Evolutionary conservation across 2,113 vertebrate genomes (phyloP).

Genomic region (Vombatus ursinus): DNA sequence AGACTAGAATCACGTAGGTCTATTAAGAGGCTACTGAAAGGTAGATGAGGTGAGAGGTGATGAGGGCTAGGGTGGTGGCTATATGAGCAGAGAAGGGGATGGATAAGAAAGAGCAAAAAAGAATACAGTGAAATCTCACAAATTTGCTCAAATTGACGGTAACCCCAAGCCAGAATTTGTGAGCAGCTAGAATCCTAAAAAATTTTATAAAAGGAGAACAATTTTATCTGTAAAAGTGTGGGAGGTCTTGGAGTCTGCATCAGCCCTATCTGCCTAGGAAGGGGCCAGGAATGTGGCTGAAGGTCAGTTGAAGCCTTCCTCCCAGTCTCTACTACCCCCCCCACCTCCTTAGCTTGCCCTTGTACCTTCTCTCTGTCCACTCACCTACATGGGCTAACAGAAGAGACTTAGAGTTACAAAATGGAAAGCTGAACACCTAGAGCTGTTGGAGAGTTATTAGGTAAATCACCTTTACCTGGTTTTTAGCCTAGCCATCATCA

Average conservation of each 20-base stretch:
- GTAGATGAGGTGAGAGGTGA: neutral
- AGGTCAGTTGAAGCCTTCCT: neutral
- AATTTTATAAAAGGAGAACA: neutral
- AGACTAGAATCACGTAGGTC: neutral
- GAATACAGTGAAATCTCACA: neutral
- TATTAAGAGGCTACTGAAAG: no score
- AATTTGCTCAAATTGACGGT: neutral
- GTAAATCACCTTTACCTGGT: neutral
- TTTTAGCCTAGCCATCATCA: neutral
- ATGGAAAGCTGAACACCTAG: neutral
- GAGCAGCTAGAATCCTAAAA: neutral
- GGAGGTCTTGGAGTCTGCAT: neutral
- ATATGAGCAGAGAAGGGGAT: neutral
- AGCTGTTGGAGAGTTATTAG: neutral
- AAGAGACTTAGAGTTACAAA: neutral
- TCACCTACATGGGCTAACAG: neutral
- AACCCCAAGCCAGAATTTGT: neutral
- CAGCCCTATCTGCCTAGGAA: neutral
- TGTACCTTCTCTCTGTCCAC: neutral
- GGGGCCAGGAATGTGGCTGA: neutral
- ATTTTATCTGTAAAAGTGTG: neutral
- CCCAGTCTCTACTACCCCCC: neutral
- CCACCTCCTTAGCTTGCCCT: neutral
- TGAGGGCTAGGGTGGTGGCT: neutral
- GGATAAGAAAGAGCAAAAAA: neutral